These are phyloP conservation scores for Cantharis lateralis DNA, from an alignment of 2,888 invertebrate species.

Conservation along the genomic window DNA sequence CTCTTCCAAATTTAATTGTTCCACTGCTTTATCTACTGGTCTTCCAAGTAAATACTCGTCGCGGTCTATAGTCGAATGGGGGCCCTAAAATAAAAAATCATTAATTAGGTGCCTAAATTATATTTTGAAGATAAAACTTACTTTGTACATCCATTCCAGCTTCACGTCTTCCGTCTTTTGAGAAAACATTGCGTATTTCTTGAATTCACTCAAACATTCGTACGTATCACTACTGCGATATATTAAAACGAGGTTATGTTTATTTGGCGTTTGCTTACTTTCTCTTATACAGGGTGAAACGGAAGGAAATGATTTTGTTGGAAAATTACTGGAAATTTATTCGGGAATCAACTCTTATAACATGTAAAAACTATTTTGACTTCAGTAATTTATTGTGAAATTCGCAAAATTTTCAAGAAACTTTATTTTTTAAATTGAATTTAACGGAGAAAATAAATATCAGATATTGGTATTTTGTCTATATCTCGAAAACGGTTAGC, in stretches of 20 bases:
- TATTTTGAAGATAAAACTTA: constrained; percentile 41
- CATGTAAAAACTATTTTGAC: too few species aligned
- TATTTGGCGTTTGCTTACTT: background rate
- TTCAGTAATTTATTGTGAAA: too few species aligned
- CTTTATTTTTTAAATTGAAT: too few species aligned
- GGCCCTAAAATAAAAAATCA: constrained; percentile 55
- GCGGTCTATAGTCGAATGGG: constrained; percentile 68
- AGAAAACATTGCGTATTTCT: constrained; percentile 37
- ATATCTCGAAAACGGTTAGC: too few species aligned
- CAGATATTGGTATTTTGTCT: too few species aligned
- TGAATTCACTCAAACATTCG: background rate
- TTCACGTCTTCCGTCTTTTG: constrained; percentile 62
- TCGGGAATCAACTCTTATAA: too few species aligned
- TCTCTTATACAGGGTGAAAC: background rate
- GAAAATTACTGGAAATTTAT: too few species aligned
- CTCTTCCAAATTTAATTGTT: constrained; percentile 65
- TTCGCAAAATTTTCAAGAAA: too few species aligned
- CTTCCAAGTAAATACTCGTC: constrained; percentile 90
- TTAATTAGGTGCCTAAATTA: background rate
- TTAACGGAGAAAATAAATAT: too few species aligned
- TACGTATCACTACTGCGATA: background rate
- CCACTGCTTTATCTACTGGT: constrained; percentile 79
- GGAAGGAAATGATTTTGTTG: background rate
- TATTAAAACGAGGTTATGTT: background rate
- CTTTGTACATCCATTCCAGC: constrained; percentile 90